These are phyloP conservation scores for Lasioglossum lativentre DNA, from an alignment of 2,888 invertebrate species.

Conservation along the genomic window DNA sequence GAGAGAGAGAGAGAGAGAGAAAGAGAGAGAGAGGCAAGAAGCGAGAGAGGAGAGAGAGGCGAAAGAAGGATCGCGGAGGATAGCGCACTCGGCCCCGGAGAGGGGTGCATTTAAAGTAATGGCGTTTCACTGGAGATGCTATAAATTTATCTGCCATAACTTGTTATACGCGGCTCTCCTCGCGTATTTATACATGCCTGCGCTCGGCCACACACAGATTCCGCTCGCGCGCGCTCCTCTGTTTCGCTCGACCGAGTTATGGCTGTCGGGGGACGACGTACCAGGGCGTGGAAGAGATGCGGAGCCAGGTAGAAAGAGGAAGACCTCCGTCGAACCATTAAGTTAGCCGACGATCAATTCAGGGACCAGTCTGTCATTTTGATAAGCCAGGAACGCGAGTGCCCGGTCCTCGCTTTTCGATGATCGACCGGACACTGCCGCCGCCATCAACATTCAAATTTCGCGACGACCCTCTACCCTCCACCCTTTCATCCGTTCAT, in stretches of 20 bases:
- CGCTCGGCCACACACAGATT: slow-evolving; percentile 81
- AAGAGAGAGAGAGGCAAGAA: slow-evolving; percentile 23
- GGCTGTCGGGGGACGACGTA: slow-evolving; percentile 62
- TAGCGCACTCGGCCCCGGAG: slow-evolving; percentile 57
- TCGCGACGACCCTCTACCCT: not conserved
- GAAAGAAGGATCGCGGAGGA: slow-evolving; percentile 62
- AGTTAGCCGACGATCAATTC: slow-evolving; percentile 50
- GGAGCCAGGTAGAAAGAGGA: slow-evolving; percentile 40
- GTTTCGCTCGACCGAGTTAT: slow-evolving; percentile 67
- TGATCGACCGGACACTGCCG: not conserved
- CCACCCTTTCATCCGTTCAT: not conserved
- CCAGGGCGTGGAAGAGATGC: slow-evolving; percentile 61
- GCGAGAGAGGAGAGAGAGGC: slow-evolving; percentile 17
- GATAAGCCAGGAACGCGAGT: slow-evolving; percentile 31
- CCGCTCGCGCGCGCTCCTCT: slow-evolving; percentile 62
- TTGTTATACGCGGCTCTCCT: slow-evolving; percentile 84
- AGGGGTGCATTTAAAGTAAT: slow-evolving; percentile 81
- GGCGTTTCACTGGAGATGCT: slow-evolving; percentile 85
- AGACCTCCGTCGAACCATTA: slow-evolving; percentile 54
- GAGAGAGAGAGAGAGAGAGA: slow-evolving; percentile 18
- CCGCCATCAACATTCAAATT: not conserved
- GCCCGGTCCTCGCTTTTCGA: not conserved
- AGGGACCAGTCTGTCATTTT: slow-evolving; percentile 16
- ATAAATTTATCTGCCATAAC: slow-evolving; percentile 85
- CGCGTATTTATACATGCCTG: slow-evolving; percentile 84